Evolutionary conservation across 1,140 invertebrate species (phyloP).

Genomic region (Neocloeon triangulifer): DNA sequence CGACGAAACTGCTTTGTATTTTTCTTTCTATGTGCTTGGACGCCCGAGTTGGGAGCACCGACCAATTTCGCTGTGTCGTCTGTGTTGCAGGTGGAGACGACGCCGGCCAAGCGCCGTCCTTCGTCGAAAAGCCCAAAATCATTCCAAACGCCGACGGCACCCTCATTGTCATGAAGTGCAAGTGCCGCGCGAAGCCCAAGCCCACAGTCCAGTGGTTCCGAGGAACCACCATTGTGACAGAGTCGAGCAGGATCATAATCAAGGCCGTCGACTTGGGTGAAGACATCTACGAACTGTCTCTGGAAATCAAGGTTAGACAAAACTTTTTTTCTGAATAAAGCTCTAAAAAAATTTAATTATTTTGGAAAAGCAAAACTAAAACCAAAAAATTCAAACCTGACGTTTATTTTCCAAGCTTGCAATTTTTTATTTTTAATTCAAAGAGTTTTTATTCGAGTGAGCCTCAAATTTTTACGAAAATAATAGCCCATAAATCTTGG

Average conservation of each 20-base stretch:
- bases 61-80: no score
- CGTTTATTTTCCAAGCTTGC: no score
- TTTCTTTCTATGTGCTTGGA: neutral
- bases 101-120: constrained; percentile 78
- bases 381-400: no score
- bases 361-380: no score
- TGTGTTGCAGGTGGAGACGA: constrained; percentile 60
- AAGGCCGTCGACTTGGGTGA: constrained; percentile 47
- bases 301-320: constrained; percentile 72
- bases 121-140: constrained; percentile 90
- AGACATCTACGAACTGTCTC: constrained; percentile 69
- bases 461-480: no score
- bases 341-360: no score
- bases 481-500: no score
- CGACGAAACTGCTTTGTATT: neutral
- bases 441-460: no score
- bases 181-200: constrained; percentile 78
- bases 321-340: no score
- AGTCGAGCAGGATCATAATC: constrained; percentile 68
- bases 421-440: no score
- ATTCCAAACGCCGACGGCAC: constrained; percentile 92
- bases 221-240: constrained; percentile 59
- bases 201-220: constrained; percentile 79
- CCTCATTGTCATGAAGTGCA: constrained; percentile 87
- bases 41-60: no score